phyloP scores from a whole-genome alignment of 2,797 vertebrate species.

The Xiphorhynchus erythropygius region DNA sequence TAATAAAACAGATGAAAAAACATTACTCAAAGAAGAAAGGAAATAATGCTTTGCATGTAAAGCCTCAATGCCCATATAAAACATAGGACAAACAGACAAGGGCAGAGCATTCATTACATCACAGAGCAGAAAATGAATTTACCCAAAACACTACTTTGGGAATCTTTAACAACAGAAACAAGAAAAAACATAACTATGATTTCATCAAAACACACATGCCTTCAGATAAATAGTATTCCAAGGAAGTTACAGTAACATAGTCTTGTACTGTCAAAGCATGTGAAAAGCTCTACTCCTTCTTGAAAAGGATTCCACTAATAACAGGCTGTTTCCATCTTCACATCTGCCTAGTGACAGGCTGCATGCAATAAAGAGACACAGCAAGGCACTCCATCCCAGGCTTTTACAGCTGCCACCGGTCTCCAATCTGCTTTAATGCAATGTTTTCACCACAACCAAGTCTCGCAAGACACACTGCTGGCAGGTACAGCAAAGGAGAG shows the following conservation, averaged over 20 bases:
- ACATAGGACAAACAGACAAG: background rate
- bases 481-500: background rate
- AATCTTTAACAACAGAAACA: background rate
- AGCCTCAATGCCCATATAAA: fast-evolving
- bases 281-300: background rate
- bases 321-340: background rate
- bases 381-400: background rate
- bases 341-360: background rate
- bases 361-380: background rate
- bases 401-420: background rate
- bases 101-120: background rate
- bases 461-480: background rate
- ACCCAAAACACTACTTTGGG: background rate
- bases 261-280: background rate
- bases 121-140: background rate
- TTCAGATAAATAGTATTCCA: background rate
- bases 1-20: background rate
- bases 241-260: background rate
- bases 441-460: background rate
- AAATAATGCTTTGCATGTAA: background rate
- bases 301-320: background rate
- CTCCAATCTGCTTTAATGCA: background rate
- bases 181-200: background rate
- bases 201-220: background rate
- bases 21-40: background rate